Evolutionary conservation across 2,888 invertebrate genomes (phyloP), one percentile per base, ranked within the genome.

Genomic region (Pinctada fucata): DNA sequence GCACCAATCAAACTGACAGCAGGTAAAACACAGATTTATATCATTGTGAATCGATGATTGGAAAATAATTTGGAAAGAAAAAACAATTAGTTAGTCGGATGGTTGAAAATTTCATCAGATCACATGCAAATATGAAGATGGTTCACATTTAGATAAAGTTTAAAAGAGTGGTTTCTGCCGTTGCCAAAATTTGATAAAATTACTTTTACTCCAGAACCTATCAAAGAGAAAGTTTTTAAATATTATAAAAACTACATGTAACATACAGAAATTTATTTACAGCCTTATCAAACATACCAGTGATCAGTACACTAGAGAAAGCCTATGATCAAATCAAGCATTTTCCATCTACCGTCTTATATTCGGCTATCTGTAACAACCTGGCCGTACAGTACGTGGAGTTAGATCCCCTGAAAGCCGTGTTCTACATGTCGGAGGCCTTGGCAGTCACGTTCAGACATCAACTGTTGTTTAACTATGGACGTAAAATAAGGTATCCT

Each of bases 371-470:
- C 50, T 91, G 89, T 78, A 88, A 89, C 31, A 75, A 84, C 48
- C 74, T 90, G 72, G 90, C 90, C 6, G 68, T 84, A 3, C 85
- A 86, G 69, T 84, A 84, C 73, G 50, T 85, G 2, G 70, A 81
- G 16, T 73, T 67, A 4, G 78, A 81, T 76, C 84, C 85, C 5
- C 48, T 73, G 10, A 83, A 80, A 58, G 85, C 89, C 1, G 91
- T 90, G 0, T 91, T 86, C 81, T 87, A 90, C 73, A 84, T 91
- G 70, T 84, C 86, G 13, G 91, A 91, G 78, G 85, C 89, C 2
- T 84, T 88, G 49, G 87, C 90, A 52, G 86, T 91, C 10, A 89
- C 91, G 16, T 89, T 92, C 76, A 85, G 91, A 74, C 91, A 92
- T 80, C 86, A 85, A 72, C 82, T 84, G 50, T 80, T 89, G 47